Percentiles rank a stretch among this genome's conserved stretches.
These are phyloP conservation scores for Ancistrus triradiatus DNA, from an alignment of 2,113 vertebrate genomes.

Conservation along the genomic window DNA sequence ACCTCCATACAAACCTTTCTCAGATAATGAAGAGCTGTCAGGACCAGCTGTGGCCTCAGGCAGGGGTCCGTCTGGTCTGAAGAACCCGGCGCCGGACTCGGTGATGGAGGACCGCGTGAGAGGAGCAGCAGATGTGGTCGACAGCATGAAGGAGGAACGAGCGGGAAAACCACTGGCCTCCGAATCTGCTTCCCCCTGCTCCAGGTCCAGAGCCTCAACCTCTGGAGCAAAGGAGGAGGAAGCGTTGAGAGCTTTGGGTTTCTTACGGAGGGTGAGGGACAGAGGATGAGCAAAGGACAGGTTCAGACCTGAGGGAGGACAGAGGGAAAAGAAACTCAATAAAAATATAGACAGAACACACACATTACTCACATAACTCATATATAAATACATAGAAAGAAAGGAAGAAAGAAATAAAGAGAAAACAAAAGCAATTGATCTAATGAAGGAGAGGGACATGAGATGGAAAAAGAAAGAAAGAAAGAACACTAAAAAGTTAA, in stretches of 20 bases:
- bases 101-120: conserved; percentile 19
- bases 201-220: conserved; percentile 22
- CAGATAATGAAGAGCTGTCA: conserved; percentile 3
- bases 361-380: no score
- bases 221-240: conserved; percentile 12
- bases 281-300: conserved; percentile 30
- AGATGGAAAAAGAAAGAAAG: no score
- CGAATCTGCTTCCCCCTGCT: conserved; percentile 51
- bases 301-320: conserved; percentile 37
- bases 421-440: no score
- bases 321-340: neutral
- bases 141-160: neutral
- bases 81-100: neutral
- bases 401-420: no score
- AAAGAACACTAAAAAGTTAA: no score
- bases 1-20: conserved; percentile 47
- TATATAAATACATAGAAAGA: no score
- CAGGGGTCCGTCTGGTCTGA: neutral
- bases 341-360: neutral
- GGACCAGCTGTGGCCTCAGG: conserved; percentile 20
- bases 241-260: conserved; percentile 22
- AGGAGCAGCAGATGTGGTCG: conserved; percentile 12
- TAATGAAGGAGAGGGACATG: no score
- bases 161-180: conserved; percentile 51
- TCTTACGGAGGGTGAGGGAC: conserved; percentile 22